phyloP scores from a whole-genome alignment of 2,888 invertebrate genomes.

The Drosophila nr. perissopoda region DNA sequence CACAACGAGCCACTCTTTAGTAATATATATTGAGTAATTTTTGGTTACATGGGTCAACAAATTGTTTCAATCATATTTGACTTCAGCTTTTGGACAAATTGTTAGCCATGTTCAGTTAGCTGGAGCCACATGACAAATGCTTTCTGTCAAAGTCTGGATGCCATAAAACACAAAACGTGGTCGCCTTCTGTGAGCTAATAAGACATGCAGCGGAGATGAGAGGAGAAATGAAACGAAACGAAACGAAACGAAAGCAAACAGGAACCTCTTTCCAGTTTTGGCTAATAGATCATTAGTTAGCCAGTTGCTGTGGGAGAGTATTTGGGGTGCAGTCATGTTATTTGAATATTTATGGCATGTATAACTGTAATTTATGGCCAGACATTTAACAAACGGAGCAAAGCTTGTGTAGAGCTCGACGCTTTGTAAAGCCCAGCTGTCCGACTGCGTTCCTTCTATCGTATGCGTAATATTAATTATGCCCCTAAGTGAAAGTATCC shows the following conservation, averaged over 20 bases:
- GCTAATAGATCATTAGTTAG: slow-evolving; percentile 79
- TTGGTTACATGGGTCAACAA: slow-evolving; percentile 39
- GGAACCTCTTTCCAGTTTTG: slow-evolving; percentile 48
- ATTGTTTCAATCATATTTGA: slow-evolving; percentile 62
- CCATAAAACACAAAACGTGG: slow-evolving; percentile 75
- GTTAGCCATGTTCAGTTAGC: slow-evolving; percentile 55
- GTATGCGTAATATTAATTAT: slow-evolving; percentile 69
- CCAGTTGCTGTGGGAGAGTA: slow-evolving; percentile 60
- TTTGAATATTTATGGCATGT: slow-evolving; percentile 81
- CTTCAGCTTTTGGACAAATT: slow-evolving; percentile 53
- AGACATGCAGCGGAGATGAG: slow-evolving; percentile 64
- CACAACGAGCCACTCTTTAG: not conserved
- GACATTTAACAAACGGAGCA: slow-evolving; percentile 76
- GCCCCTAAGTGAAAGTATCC: slow-evolving; percentile 16
- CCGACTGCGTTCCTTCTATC: slow-evolving; percentile 25
- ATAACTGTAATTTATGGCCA: slow-evolving; percentile 83
- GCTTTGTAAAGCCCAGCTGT: slow-evolving; percentile 22
- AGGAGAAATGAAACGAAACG: slow-evolving; percentile 3
- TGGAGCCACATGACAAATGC: slow-evolving; percentile 47
- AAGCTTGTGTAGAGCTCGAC: slow-evolving; percentile 27
- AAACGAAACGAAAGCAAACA: slow-evolving; percentile 12
- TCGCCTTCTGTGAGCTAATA: slow-evolving; percentile 68
- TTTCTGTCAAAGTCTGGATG: slow-evolving; percentile 53
- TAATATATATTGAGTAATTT: slow-evolving; percentile 26
- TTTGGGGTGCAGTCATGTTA: slow-evolving; percentile 66